phyloP scores from a whole-genome alignment of 2,888 invertebrate species.

The Mythimna ferrago region DNA sequence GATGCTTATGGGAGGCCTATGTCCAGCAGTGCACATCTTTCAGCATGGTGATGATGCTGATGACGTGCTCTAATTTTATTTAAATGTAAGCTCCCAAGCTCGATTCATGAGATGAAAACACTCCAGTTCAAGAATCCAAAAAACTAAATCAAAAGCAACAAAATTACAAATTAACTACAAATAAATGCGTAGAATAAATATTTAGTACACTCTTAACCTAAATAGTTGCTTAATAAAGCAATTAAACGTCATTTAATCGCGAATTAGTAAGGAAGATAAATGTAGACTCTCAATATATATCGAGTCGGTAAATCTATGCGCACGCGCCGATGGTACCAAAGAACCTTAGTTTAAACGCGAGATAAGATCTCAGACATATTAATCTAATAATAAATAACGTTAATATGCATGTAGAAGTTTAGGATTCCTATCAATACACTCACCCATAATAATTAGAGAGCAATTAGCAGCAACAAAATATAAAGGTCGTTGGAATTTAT shows the following conservation, averaged over 20 bases:
- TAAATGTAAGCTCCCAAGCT: neutral
- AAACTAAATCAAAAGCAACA: slow-evolving; percentile 12
- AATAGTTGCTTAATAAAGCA: slow-evolving; percentile 61
- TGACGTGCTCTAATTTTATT: too few relatives aligned
- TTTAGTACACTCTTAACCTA: slow-evolving; percentile 49
- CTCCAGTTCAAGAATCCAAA: slow-evolving; percentile 1
- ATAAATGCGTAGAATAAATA: slow-evolving; percentile 50
- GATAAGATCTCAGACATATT: slow-evolving; percentile 75
- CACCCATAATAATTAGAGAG: slow-evolving; percentile 71
- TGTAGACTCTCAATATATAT: slow-evolving; percentile 60
- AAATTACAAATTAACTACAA: slow-evolving; percentile 32
- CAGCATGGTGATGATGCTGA: too few relatives aligned
- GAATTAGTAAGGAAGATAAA: slow-evolving; percentile 65
- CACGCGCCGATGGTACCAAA: slow-evolving; percentile 62
- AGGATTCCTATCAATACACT: slow-evolving; percentile 64
- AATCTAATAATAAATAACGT: slow-evolving; percentile 74
- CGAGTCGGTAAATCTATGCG: slow-evolving; percentile 61
- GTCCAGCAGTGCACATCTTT: too few relatives aligned
- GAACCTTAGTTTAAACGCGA: slow-evolving; percentile 58
- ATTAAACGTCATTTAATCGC: slow-evolving; percentile 61
- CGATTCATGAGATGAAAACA: neutral
- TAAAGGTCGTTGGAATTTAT: slow-evolving; percentile 56
- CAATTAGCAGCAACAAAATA: slow-evolving; percentile 56
- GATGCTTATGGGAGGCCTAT: too few relatives aligned
- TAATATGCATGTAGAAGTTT: slow-evolving; percentile 71